A percentile compares a stretch with the other conserved stretches of the same genome.
Evolutionary conservation across 1,140 invertebrate genomes (phyloP).

Genomic region (Papilio machaon): DNA sequence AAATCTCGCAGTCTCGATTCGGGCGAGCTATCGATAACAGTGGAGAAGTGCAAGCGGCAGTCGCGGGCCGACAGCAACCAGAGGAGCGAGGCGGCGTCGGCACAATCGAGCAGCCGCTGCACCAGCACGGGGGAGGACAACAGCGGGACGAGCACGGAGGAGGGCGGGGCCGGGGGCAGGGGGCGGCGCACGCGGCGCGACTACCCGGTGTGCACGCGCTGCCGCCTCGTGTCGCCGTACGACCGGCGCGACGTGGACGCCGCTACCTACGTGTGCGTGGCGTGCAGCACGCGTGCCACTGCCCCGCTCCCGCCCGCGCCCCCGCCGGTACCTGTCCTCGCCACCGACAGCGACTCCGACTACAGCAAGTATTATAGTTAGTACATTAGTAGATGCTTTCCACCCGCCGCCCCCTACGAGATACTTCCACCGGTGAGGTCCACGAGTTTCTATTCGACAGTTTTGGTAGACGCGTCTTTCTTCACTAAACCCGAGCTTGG

Average conservation of each 20-base stretch:
- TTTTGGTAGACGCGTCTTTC: slow-evolving; percentile 25
- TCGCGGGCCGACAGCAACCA: slow-evolving; percentile 49
- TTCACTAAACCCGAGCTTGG: slow-evolving; percentile 40
- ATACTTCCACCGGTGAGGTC: slow-evolving; percentile 57
- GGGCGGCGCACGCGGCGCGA: slow-evolving; percentile 65
- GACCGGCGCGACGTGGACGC: slow-evolving; percentile 51
- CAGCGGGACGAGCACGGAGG: slow-evolving; percentile 60
- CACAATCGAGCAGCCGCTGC: slow-evolving; percentile 55
- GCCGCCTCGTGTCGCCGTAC: slow-evolving; percentile 60
- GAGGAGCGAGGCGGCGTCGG: slow-evolving; percentile 48
- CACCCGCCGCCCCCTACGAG: slow-evolving; percentile 53
- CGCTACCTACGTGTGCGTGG: slow-evolving; percentile 52
- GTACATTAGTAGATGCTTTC: slow-evolving; percentile 75
- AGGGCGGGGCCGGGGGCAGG: slow-evolving; percentile 48
- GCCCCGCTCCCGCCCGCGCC: slow-evolving; percentile 42
- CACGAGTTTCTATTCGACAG: slow-evolving; percentile 19
- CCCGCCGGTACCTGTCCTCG: slow-evolving; percentile 40
- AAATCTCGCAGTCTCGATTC: slow-evolving; percentile 93
- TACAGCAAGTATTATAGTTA: slow-evolving; percentile 82
- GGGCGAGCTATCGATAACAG: slow-evolving; percentile 86
- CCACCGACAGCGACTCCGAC: slow-evolving; percentile 73
- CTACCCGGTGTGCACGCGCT: slow-evolving; percentile 60
- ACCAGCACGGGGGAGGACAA: slow-evolving; percentile 65
- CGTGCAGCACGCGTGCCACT: slow-evolving; percentile 44
- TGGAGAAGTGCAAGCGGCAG: slow-evolving; percentile 71